Conservation (phyloP, 2,888 invertebrate species). For the Tenthredo distinguenda region DNA sequence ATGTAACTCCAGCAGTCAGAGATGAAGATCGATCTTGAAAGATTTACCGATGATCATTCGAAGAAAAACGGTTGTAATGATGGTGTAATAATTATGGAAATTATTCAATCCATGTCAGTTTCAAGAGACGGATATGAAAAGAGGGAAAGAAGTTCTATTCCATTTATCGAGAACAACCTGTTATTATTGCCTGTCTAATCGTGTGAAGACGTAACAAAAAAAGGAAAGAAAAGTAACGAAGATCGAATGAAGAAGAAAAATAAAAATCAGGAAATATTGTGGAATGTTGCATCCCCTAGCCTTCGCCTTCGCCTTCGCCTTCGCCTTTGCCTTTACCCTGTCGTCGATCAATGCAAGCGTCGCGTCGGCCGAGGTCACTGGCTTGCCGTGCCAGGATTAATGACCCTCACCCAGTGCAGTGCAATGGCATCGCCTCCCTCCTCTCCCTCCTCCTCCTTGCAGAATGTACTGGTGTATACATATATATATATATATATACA, state of each 20-base stretch:
- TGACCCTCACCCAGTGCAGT: slow-evolving; percentile 78
- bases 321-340: neutral
- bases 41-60: neutral
- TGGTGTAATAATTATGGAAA: too few species aligned
- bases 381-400: slow-evolving; percentile 77
- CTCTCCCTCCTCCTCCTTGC: neutral
- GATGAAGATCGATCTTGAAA: neutral
- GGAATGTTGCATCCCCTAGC: neutral
- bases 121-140: too few species aligned
- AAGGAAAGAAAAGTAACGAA: neutral
- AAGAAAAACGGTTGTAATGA: neutral
- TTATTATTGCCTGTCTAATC: too few species aligned
- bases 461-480: neutral
- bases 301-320: neutral
- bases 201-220: neutral
- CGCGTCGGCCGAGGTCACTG: slow-evolving; percentile 77
- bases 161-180: too few species aligned
- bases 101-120: too few species aligned
- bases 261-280: neutral
- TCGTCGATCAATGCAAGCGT: slow-evolving; percentile 77
- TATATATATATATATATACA: neutral
- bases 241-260: neutral
- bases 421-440: slow-evolving; percentile 73
- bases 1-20: neutral
- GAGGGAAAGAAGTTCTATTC: too few species aligned